These are phyloP conservation scores for Zhuqinia jingwanae DNA, from an alignment of 2,888 invertebrate species.

Conservation along the genomic window DNA sequence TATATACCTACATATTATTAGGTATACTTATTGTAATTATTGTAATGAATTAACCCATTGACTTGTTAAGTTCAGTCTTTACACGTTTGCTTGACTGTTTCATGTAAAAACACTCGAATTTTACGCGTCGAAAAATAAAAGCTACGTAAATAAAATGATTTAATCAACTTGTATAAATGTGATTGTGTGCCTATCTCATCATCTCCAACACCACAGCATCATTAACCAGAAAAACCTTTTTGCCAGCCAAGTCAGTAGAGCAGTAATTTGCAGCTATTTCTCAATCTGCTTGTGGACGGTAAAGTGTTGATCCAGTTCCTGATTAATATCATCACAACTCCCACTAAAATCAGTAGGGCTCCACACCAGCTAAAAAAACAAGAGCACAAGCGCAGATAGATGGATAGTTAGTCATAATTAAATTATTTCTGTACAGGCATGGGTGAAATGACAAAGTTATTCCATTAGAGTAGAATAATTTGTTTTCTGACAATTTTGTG, in stretches of 20 bases:
- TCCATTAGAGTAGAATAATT: not conserved
- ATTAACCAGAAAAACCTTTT: no score
- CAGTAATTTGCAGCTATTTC: conserved; percentile 16
- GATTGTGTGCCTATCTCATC: no score
- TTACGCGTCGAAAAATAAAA: no score
- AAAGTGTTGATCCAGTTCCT: conserved; percentile 57
- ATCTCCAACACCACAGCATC: no score
- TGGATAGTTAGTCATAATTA: not conserved
- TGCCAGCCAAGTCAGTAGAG: not conserved
- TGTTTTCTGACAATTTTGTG: not conserved
- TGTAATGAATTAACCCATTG: no score
- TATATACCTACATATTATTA: no score
- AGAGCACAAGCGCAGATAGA: not conserved
- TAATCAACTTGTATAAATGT: no score
- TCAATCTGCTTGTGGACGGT: not conserved
- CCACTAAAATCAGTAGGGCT: conserved; percentile 47
- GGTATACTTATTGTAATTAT: no score
- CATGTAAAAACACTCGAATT: no score
- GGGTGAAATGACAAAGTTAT: not conserved
- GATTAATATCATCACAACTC: conserved; percentile 46
- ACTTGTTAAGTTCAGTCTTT: no score
- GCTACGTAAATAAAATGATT: no score
- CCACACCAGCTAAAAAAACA: conserved; percentile 59
- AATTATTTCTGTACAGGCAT: not conserved
- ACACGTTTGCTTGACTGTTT: no score